Percentiles rank a stretch among this genome's conserved stretches.
phyloP scores from a whole-genome alignment of 2,888 invertebrate species.

The Chironomus tentans region DNA sequence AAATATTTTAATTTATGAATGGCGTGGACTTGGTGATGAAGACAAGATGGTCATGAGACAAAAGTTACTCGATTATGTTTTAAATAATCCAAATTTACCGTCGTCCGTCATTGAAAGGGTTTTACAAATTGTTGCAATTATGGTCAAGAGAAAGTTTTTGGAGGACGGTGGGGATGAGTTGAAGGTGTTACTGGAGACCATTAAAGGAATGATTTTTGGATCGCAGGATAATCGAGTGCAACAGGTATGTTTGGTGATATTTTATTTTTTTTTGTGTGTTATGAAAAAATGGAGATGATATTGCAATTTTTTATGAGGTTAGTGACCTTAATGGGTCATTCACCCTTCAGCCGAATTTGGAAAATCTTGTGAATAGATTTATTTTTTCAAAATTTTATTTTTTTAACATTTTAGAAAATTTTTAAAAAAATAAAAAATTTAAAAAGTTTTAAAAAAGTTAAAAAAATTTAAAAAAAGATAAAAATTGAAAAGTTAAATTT shows the following conservation, averaged over 20 bases:
- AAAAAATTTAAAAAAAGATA: too few species aligned
- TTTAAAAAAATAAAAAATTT: too few species aligned
- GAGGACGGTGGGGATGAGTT: conserved; percentile 62
- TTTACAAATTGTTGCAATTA: conserved; percentile 69
- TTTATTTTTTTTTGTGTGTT: too few species aligned
- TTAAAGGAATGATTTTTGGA: conserved; percentile 59
- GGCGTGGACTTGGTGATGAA: conserved; percentile 59
- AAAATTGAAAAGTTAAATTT: too few species aligned
- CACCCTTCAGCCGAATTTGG: too few species aligned
- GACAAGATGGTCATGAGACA: conserved; percentile 63
- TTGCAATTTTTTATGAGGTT: too few species aligned
- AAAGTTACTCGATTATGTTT: conserved; percentile 69
- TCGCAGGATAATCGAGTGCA: conserved; percentile 52
- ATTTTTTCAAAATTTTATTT: too few species aligned
- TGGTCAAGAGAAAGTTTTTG: conserved; percentile 74
- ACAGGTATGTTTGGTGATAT: conserved; percentile 40
- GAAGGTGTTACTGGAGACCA: conserved; percentile 58
- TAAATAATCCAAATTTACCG: conserved; percentile 54
- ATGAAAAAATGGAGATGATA: too few species aligned
- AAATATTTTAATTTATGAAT: conserved; percentile 73
- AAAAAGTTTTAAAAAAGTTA: too few species aligned
- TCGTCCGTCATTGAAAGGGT: conserved; percentile 49
- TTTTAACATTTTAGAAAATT: too few species aligned
- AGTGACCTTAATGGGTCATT: too few species aligned
- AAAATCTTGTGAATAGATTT: too few species aligned